Evolutionary conservation across 1,140 invertebrate species (phyloP).

Genomic region (Drosophila malerkotliana): DNA sequence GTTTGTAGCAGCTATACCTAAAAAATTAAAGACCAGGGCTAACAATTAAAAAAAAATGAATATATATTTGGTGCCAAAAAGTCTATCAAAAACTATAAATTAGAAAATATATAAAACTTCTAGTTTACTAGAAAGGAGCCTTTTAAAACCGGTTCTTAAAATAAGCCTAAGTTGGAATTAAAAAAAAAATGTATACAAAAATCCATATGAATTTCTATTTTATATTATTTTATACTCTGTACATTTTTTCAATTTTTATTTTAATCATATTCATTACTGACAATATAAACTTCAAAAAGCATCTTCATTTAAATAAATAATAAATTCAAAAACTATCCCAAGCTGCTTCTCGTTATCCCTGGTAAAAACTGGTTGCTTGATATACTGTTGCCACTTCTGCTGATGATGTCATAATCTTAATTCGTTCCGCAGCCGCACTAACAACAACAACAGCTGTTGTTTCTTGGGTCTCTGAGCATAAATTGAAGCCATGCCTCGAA

Average conservation of each 20-base stretch:
- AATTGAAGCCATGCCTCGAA: slow-evolving; percentile 47
- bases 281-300: not conserved
- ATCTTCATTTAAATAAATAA: not conserved
- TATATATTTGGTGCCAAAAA: not conserved
- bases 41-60: not conserved
- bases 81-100: not conserved
- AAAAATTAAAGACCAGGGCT: slow-evolving; percentile 24
- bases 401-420: slow-evolving; percentile 70
- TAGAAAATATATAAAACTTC: not conserved
- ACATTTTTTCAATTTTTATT: not conserved
- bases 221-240: no score
- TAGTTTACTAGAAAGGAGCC: no score
- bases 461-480: slow-evolving; percentile 24
- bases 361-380: slow-evolving; percentile 59
- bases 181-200: no score
- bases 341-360: slow-evolving; percentile 40
- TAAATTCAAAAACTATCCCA: not conserved
- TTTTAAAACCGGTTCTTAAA: no score
- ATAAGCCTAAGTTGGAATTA: no score
- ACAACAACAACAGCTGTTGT: slow-evolving; percentile 57
- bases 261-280: not conserved
- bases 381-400: slow-evolving; percentile 34
- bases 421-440: slow-evolving; percentile 41
- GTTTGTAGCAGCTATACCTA: slow-evolving; percentile 16
- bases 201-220: no score